Base-by-base conservation (phyloP, 1,140 invertebrate genomes). In the Zelostemma sp. region DNA sequence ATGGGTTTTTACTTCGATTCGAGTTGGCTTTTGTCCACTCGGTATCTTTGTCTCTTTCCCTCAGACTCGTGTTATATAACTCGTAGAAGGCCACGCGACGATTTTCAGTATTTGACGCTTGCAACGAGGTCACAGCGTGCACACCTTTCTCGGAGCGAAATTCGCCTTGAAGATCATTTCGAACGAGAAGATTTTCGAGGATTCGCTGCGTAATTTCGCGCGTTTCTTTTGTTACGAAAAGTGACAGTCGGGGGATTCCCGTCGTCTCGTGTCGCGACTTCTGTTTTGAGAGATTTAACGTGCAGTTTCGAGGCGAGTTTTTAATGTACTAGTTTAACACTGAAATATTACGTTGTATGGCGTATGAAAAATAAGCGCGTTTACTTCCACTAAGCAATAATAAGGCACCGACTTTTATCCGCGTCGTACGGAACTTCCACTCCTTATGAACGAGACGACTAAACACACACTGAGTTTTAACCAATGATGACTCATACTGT, bases 401-500 rank as follows among this genome's bases (percentile, higher is more conserved):
- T 67, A 67, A 67, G 63, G 63, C 63, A 67, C 63, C 19, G 17
- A 19, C 45, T 35, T 48, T 14, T 40, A 56, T 33, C 67, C 70
- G 74, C 58, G 62, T 79, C n/a, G 49, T 60, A 70, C 74, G 69
- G 62, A 58, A 72, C 75, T 72, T 78, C 73, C 72, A 68, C 77
- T 80, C 79, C 74, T 80, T 85, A 78, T 84, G 79, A 77, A 80
- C 75, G 75, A 48, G 58, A 73, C 74, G 78, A 80, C 74, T 76
- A 76, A 80, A n/a, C 79, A 62, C 35, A 74, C 79, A 82, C 75
- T 66, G 73, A 76, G 81, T 85, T 86, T 82, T 86, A 85, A 84
- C 76, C 77, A n/a, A n/a, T n/a, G 76, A 80, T 87, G 86, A 87
- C 77, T 87, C 86, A 87, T 72, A 48, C 31, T 14, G 18, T 41